A percentile compares a stretch with the other conserved stretches of the same genome.
Conservation (phyloP, 2,113 vertebrate genomes). For the Mesocricetus auratus region DNA sequence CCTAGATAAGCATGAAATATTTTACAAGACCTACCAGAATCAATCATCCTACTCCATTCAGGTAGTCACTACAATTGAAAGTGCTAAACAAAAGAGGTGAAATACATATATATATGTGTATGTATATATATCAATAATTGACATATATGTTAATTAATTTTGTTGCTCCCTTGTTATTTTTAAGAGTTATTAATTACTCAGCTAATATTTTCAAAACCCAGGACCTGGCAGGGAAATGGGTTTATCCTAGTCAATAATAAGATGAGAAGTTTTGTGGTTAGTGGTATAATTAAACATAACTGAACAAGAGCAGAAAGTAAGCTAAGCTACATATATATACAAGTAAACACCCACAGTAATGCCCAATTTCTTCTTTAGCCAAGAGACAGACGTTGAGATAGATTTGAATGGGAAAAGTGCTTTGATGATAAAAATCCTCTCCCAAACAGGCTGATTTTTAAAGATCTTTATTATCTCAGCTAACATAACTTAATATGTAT, state of each 20-base stretch:
- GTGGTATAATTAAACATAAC: not conserved
- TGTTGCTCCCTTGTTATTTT: constrained; percentile 4
- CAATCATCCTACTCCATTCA: constrained; percentile 24
- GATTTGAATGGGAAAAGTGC: constrained; percentile 15
- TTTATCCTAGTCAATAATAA: not conserved
- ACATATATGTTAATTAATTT: not conserved
- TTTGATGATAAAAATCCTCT: not conserved
- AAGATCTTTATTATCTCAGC: constrained; percentile 28
- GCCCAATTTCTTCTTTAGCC: not conserved
- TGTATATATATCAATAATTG: too few species aligned
- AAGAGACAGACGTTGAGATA: not conserved
- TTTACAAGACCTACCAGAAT: constrained; percentile 32
- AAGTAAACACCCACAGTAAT: not conserved
- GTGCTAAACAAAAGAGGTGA: constrained; percentile 75
- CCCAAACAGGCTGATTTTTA: not conserved
- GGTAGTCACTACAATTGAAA: constrained; percentile 77
- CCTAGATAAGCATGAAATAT: not conserved
- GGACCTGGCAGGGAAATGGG: not conserved
- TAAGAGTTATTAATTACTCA: not conserved
- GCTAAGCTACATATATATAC: not conserved
- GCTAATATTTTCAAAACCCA: not conserved
- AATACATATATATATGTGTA: constrained; percentile 47
- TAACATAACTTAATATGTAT: not conserved
- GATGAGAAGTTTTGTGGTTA: not conserved
- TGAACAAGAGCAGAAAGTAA: not conserved